Percentiles rank a stretch among this genome's conserved stretches.
These are phyloP conservation scores for Tiliacea aurago DNA, from an alignment of 2,888 invertebrate genomes.

Conservation along the genomic window DNA sequence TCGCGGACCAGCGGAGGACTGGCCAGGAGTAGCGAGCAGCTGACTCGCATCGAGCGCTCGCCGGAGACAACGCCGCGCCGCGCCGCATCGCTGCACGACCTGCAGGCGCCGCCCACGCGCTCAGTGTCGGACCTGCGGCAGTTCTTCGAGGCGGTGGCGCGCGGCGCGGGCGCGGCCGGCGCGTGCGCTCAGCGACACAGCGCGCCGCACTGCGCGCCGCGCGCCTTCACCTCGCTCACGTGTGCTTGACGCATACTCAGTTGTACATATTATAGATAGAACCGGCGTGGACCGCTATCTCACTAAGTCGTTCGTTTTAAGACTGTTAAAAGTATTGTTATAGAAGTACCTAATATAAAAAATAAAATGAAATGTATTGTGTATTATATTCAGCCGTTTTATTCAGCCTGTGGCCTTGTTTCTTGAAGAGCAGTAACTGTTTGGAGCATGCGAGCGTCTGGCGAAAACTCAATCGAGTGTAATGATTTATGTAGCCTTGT, in stretches of 20 bases:
- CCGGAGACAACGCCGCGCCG: conserved; percentile 88
- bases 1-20: conserved; percentile 91
- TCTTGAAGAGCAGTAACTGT: conserved; percentile 34
- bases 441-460: conserved; percentile 52
- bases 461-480: conserved; percentile 56
- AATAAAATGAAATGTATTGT: conserved; percentile 80
- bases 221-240: conserved; percentile 84
- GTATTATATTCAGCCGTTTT: conserved; percentile 62
- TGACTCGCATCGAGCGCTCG: conserved; percentile 71
- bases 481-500: conserved; percentile 63
- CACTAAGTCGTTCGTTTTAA: conserved; percentile 89
- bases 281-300: conserved; percentile 85
- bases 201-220: conserved; percentile 81
- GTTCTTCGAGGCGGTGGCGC: conserved; percentile 92
- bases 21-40: conserved; percentile 92
- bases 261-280: conserved; percentile 87
- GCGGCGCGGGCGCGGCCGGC: conserved; percentile 81
- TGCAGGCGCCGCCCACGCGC: conserved; percentile 88
- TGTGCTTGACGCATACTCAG: conserved; percentile 79
- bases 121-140: conserved; percentile 93
- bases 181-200: conserved; percentile 79
- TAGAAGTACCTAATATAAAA: conserved; percentile 86
- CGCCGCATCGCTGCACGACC: conserved; percentile 92
- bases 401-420: conserved; percentile 51
- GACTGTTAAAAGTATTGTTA: conserved; percentile 91